These are phyloP conservation scores for Eospalax fontanierii DNA, from an alignment of 2,797 vertebrate species.

Conservation along the genomic window DNA sequence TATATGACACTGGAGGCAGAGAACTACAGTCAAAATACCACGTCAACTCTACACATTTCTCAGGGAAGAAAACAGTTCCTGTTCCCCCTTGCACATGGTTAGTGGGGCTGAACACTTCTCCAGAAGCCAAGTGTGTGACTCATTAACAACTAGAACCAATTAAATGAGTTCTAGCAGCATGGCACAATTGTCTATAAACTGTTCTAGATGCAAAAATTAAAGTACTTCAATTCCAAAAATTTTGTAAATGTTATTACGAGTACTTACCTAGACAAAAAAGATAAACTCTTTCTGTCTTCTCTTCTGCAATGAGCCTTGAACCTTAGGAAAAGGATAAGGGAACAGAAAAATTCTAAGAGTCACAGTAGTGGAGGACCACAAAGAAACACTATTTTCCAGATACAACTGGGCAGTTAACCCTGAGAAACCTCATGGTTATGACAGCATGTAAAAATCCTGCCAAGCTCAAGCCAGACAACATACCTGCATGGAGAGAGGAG, in stretches of 20 bases:
- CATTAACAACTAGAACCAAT: slow-evolving; percentile 70
- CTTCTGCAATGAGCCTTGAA: too few relatives aligned
- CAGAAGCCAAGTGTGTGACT: slow-evolving; percentile 60
- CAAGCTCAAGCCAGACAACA: too few relatives aligned
- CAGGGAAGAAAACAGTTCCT: slow-evolving; percentile 67
- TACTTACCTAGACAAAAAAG: too few relatives aligned
- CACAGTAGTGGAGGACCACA: too few relatives aligned
- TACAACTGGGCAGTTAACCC: too few relatives aligned
- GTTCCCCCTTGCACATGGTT: slow-evolving; percentile 62
- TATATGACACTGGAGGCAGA: slow-evolving; percentile 73
- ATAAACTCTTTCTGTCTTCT: too few relatives aligned
- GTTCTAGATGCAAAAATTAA: slow-evolving; percentile 40
- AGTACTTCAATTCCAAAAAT: slow-evolving; percentile 42
- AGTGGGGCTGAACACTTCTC: slow-evolving; percentile 47
- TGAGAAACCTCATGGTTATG: too few relatives aligned
- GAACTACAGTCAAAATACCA: slow-evolving; percentile 67
- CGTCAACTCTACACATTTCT: slow-evolving; percentile 66
- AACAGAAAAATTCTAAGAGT: too few relatives aligned
- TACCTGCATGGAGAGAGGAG: too few relatives aligned
- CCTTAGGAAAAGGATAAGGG: too few relatives aligned
- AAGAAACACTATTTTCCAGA: too few relatives aligned
- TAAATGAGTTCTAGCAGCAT: slow-evolving; percentile 60
- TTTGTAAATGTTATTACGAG: slow-evolving; percentile 52
- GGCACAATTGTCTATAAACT: slow-evolving; percentile 38
- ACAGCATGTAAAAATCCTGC: too few relatives aligned